Percentiles rank a stretch among this genome's conserved stretches.
These are phyloP conservation scores for Aphelocoma californica DNA, from an alignment of 2,797 vertebrate genomes.

Conservation along the genomic window DNA sequence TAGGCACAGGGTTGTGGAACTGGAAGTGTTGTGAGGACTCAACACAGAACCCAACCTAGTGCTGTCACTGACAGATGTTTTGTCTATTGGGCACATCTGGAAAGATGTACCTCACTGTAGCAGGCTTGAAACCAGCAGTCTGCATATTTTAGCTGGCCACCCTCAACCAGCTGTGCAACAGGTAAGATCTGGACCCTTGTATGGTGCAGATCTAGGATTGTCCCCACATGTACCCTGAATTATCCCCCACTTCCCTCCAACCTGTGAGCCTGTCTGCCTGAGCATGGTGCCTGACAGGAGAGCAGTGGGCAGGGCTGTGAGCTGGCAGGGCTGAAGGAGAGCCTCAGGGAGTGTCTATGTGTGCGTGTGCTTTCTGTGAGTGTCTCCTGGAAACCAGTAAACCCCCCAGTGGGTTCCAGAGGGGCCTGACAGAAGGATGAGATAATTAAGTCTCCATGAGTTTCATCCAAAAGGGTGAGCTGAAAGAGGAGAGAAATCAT, in stretches of 20 bases:
- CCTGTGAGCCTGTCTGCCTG: accelerated
- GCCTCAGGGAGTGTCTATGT: background rate
- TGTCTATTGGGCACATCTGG: background rate
- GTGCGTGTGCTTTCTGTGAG: background rate
- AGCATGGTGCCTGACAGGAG: background rate
- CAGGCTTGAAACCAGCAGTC: background rate
- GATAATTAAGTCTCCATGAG: background rate
- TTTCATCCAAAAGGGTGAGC: background rate
- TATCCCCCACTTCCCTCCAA: background rate
- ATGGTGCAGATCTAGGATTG: background rate
- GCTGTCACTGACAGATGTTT: background rate
- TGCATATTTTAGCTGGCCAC: background rate
- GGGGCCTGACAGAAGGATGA: background rate
- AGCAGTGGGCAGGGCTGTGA: background rate
- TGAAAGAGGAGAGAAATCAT: background rate
- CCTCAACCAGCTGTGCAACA: background rate
- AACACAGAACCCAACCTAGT: background rate
- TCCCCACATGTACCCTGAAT: background rate
- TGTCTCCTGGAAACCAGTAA: background rate
- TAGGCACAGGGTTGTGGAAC: background rate
- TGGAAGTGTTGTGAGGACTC: background rate
- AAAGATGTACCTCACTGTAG: background rate
- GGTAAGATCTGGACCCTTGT: background rate
- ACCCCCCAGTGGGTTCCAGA: background rate
- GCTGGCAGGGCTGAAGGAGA: background rate